Base-by-base conservation (phyloP, 1,140 invertebrate species). In the Lysiphlebus fabarum region DNA sequence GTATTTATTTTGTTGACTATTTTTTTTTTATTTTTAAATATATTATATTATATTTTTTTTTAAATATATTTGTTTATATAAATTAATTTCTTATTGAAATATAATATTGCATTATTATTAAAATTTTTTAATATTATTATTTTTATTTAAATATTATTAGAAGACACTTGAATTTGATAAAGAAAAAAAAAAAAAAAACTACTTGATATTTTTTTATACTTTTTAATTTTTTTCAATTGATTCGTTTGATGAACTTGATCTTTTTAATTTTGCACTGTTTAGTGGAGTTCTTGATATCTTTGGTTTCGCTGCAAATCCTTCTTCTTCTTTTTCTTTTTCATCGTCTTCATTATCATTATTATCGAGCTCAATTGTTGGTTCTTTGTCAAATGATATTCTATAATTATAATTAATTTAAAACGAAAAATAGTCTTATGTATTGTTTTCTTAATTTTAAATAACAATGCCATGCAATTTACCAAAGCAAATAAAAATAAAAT, bases 281-380 rank as follows among this genome's bases (percentile, higher is more conserved):
- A 70, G 70, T 40, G 74, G 71, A 9, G 72, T 76, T 12, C 74
- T 62, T 45, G 62, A 60, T 57, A 76, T 58, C 45, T 70, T 71
- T 58, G 72, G 72, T 54, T 73, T 75, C 0, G 74, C 64, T 33
- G 65, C 33, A 54, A 75, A 75, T 17, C 66, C 72, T n/a, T 70
- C 67, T 53, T 66, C 60, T 26, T 63, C 68, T 43, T 61, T 59
- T 49, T 59, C 49, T 49, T 43, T 2, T 37, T 26, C 17, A 17
- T 17, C 17, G 3, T 17, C 17, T 2, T 26, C 17, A 26, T 26
- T 41, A 14, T 10, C n/a, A 38, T 41, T 12, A 44, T 47, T 26
- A 45, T 48, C 38, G 34, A 40, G 3, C 6, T 33, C 12, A 37
- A 44, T 12, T 9, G 47, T 17, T 45, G 7, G 11, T 14, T 42